phyloP scores from a whole-genome alignment of 2,888 invertebrate species.

The Spialia ferax region DNA sequence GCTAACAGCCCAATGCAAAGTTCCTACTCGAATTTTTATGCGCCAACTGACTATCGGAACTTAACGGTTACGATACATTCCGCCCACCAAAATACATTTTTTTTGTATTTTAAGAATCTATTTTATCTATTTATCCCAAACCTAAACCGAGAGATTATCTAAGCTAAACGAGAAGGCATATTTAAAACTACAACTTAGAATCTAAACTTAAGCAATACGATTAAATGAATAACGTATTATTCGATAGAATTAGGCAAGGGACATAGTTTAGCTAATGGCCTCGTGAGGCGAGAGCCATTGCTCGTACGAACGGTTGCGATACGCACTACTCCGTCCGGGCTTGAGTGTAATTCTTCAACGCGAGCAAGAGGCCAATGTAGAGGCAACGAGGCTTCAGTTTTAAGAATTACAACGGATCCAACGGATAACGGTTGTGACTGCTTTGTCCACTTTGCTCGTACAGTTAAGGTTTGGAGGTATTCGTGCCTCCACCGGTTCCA shows the following conservation, averaged over 20 bases:
- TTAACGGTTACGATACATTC: too few relatives aligned
- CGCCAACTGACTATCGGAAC: too few relatives aligned
- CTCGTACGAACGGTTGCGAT: neutral
- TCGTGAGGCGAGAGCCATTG: conserved; percentile 5
- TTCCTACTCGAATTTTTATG: too few relatives aligned
- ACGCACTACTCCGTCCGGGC: conserved; percentile 24
- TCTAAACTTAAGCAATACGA: neutral
- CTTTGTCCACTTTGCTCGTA: conserved; percentile 42
- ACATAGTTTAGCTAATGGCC: neutral
- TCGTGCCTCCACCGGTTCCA: conserved; percentile 29
- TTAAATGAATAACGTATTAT: neutral
- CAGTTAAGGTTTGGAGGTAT: conserved; percentile 24
- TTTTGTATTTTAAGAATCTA: too few relatives aligned
- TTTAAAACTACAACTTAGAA: neutral
- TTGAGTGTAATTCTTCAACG: conserved; percentile 22
- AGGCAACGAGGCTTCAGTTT: conserved; percentile 13
- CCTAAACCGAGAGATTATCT: neutral
- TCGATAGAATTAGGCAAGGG: neutral
- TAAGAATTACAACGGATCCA: conserved; percentile 29
- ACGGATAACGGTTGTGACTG: conserved; percentile 31
- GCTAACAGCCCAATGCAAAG: too few relatives aligned
- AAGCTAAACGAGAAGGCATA: conserved; percentile 1
- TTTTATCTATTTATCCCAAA: neutral
- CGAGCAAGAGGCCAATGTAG: conserved; percentile 16
- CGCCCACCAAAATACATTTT: too few relatives aligned